A percentile compares a stretch with the other conserved stretches of the same genome.
phyloP scores from a whole-genome alignment of 2,113 vertebrate genomes.

The Sclerurus mexicanus region DNA sequence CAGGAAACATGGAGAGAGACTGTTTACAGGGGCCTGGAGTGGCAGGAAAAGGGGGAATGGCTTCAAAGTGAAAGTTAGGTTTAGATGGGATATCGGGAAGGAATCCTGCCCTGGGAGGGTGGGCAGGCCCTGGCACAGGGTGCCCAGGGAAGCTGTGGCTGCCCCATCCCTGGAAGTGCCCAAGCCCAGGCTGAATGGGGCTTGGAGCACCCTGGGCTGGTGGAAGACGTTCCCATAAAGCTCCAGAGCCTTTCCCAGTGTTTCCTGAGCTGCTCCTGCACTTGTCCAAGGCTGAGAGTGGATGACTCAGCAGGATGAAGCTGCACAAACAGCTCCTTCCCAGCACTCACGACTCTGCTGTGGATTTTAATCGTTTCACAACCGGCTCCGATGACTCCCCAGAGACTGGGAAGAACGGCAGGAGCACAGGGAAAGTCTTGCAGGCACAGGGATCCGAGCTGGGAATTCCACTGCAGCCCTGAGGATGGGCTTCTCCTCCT shows the following conservation, averaged over 20 bases:
- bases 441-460: neutral
- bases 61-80: neutral
- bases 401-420: accelerated
- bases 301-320: neutral
- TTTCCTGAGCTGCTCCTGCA: neutral
- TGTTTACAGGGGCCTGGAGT: neutral
- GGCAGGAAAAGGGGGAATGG: neutral
- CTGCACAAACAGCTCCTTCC: neutral
- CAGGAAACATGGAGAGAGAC: accelerated
- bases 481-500: neutral
- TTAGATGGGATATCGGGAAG: neutral
- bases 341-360: neutral
- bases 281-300: neutral
- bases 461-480: neutral
- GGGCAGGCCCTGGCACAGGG: neutral
- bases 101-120: neutral
- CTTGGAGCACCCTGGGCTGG: too few relatives aligned
- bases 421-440: neutral
- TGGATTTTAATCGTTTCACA: neutral
- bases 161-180: neutral
- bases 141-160: neutral
- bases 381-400: neutral
- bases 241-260: neutral
- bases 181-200: neutral
- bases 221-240: neutral